Conservation (phyloP, 2,113 vertebrate genomes). For the Recurvirostra avosetta region DNA sequence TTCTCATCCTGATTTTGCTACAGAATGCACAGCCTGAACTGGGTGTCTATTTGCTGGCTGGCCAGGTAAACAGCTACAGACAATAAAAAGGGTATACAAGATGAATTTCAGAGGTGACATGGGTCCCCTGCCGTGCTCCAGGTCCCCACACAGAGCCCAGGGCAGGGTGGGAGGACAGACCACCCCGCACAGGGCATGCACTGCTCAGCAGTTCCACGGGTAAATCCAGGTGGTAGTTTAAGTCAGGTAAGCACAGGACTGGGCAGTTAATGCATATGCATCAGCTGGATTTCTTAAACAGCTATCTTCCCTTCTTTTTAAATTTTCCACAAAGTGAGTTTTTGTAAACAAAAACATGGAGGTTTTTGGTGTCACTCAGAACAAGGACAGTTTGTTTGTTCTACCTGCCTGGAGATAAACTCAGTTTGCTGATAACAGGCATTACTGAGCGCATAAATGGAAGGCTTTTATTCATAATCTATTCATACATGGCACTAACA, state of each 20-base stretch:
- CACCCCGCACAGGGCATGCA: fast-evolving
- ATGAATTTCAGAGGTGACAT: neutral
- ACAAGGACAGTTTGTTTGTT: neutral
- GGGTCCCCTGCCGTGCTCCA: neutral
- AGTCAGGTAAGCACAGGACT: neutral
- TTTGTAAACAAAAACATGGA: neutral
- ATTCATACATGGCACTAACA: neutral
- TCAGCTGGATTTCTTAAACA: neutral
- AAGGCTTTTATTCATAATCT: neutral
- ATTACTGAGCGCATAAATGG: neutral
- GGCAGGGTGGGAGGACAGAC: neutral
- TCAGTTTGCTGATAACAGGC: neutral
- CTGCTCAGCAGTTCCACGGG: neutral
- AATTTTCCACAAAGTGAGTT: neutral
- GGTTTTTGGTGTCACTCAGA: neutral
- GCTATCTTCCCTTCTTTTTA: no score
- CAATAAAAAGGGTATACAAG: neutral
- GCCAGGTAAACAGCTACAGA: neutral
- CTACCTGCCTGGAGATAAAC: neutral
- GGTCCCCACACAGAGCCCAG: fast-evolving
- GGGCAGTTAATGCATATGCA: neutral
- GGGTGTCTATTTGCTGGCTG: neutral
- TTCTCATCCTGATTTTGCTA: neutral
- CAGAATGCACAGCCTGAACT: neutral
- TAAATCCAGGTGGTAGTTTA: neutral